Evolutionary conservation across 2,888 invertebrate species (phyloP).

Genomic region (Psylliodes chrysocephalus): DNA sequence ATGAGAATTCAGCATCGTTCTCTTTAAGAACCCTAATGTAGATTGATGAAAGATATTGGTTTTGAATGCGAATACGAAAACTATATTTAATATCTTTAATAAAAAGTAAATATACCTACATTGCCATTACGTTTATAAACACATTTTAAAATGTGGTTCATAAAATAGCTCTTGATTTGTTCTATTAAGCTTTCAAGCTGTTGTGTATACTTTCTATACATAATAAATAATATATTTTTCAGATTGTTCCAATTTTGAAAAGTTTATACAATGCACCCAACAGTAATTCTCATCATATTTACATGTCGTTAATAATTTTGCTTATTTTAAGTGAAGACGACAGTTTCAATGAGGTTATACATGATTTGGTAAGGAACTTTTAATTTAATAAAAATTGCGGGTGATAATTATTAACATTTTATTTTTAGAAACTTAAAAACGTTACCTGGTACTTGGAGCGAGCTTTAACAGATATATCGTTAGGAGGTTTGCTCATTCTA

Average conservation of each 20-base stretch:
- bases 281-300: constrained; percentile 95
- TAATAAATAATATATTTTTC: constrained; percentile 47
- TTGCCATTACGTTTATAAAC: too few relatives aligned
- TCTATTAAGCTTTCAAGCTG: too few relatives aligned
- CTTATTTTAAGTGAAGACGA: constrained; percentile 97
- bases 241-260: constrained; percentile 92
- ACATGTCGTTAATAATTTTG: constrained; percentile 97
- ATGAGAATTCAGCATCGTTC: too few relatives aligned
- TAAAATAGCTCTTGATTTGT: too few relatives aligned
- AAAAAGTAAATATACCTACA: too few relatives aligned
- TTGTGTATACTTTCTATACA: too few relatives aligned
- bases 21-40: too few relatives aligned
- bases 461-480: constrained; percentile 87
- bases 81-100: too few relatives aligned
- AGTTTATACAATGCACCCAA: constrained; percentile 93
- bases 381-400: constrained; percentile 45
- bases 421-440: constrained; percentile 80
- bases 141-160: too few relatives aligned
- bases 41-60: too few relatives aligned
- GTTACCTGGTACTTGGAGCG: constrained; percentile 95
- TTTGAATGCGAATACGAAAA: too few relatives aligned
- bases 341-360: constrained; percentile 91
- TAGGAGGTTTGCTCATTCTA: constrained; percentile 92
- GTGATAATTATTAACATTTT: background rate
- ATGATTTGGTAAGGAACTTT: constrained; percentile 82